Conservation (phyloP, 2,888 invertebrate species). For the Cyclophora albipunctata region DNA sequence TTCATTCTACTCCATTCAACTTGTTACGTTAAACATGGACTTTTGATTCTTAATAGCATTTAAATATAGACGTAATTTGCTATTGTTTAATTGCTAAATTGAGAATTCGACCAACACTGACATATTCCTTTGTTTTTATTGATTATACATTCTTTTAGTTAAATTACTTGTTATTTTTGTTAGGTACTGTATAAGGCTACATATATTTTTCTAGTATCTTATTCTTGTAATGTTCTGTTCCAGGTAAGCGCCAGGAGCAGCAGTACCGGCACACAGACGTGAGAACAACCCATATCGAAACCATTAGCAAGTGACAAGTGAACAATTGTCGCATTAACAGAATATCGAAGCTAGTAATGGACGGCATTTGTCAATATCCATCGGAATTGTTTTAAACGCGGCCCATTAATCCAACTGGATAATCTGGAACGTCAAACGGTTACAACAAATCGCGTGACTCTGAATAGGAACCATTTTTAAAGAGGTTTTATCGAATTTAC, state of each 20-base stretch:
- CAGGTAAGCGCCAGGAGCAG: conserved; percentile 34
- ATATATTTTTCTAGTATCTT: too few relatives aligned
- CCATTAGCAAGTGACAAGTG: conserved; percentile 30
- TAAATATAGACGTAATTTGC: conserved; percentile 13
- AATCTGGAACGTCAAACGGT: conserved; percentile 63
- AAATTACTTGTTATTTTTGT: too few relatives aligned
- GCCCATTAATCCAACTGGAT: conserved; percentile 46
- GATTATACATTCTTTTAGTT: too few relatives aligned
- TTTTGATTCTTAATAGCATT: conserved; percentile 26
- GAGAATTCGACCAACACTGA: too few relatives aligned
- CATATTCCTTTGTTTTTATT: too few relatives aligned
- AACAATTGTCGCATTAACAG: conserved; percentile 44
- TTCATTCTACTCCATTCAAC: conserved; percentile 29
- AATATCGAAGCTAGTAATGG: conserved; percentile 39
- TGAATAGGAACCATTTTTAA: conserved; percentile 66
- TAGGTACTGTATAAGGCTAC: too few relatives aligned
- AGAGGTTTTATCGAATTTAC: conserved; percentile 55
- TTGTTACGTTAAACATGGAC: conserved; percentile 48
- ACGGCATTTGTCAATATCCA: conserved; percentile 62
- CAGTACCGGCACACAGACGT: conserved; percentile 1
- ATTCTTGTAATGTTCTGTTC: conserved; percentile 24
- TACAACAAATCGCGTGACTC: conserved; percentile 56
- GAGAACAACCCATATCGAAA: conserved; percentile 17
- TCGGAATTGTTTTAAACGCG: conserved; percentile 43
- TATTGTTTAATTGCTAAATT: conserved; percentile 3